Conservation (phyloP, 92 coral and sea anemone genomes). For the Actinostola sp. region DNA sequence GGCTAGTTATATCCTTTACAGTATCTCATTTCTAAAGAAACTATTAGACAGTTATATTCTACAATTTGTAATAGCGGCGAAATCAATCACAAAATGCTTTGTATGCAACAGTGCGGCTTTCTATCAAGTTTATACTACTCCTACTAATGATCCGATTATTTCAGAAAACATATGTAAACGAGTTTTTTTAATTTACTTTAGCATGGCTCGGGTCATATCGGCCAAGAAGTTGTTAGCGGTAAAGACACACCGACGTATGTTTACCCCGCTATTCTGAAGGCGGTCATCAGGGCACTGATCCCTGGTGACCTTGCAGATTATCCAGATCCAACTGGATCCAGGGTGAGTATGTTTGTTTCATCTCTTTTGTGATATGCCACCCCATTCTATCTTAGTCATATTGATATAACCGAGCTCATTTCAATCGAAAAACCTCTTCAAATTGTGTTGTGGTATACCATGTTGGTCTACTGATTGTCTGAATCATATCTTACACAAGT, state of each 20-base stretch:
- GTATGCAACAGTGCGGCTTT: background rate
- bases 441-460: background rate
- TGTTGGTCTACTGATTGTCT: too few species aligned
- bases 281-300: background rate
- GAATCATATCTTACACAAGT: background rate
- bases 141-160: background rate
- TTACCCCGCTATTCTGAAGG: background rate
- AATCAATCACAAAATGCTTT: background rate
- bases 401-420: background rate
- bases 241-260: background rate
- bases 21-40: too few species aligned
- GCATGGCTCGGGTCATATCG: background rate
- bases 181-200: background rate
- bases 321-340: conserved; percentile 1
- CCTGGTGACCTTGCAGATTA: background rate
- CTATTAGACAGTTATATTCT: background rate
- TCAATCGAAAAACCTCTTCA: background rate
- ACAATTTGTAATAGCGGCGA: background rate
- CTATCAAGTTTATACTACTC: background rate
- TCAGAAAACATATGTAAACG: background rate
- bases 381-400: background rate
- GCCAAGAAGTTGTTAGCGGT: background rate
- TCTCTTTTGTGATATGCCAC: background rate
- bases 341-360: background rate
- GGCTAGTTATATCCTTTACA: too few species aligned